Evolutionary conservation across 1,140 invertebrate species (phyloP).

Genomic region (Drosophila serrata): DNA sequence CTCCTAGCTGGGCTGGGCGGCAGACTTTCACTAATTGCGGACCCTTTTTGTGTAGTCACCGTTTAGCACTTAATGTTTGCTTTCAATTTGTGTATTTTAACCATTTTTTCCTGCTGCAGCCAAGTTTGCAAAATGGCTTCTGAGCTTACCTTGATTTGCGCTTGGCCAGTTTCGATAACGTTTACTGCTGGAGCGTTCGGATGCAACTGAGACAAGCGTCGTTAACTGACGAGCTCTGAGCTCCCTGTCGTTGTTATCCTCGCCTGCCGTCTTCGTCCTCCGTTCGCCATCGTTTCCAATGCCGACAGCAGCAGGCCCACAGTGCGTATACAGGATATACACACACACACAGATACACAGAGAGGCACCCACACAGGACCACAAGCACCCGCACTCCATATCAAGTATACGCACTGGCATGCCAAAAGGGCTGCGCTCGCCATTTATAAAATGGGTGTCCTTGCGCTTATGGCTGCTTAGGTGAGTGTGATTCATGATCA

Average conservation of each 20-base stretch:
- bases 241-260: conserved; percentile 60
- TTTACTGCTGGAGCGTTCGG: conserved; percentile 80
- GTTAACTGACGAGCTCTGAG: conserved; percentile 74
- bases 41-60: conserved; percentile 3
- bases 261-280: conserved; percentile 29
- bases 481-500: neutral
- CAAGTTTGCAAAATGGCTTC: conserved; percentile 6
- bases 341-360: conserved; percentile 5
- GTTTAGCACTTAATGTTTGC: conserved; percentile 29
- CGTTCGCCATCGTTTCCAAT: conserved; percentile 32
- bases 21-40: conserved; percentile 47
- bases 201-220: conserved; percentile 83
- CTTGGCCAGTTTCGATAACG: conserved; percentile 71
- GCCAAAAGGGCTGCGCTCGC: conserved; percentile 42
- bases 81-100: conserved; percentile 43
- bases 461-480: neutral
- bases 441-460: conserved; percentile 52
- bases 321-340: conserved; percentile 61
- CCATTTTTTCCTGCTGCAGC: conserved; percentile 12
- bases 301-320: conserved; percentile 39
- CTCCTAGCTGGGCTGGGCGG: conserved; percentile 32
- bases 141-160: conserved; percentile 63
- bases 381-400: conserved; percentile 34
- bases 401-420: conserved; percentile 71
- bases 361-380: conserved; percentile 11